Evolutionary conservation across 2,888 invertebrate species (phyloP).

Genomic region (Lepidochrysops patricia): DNA sequence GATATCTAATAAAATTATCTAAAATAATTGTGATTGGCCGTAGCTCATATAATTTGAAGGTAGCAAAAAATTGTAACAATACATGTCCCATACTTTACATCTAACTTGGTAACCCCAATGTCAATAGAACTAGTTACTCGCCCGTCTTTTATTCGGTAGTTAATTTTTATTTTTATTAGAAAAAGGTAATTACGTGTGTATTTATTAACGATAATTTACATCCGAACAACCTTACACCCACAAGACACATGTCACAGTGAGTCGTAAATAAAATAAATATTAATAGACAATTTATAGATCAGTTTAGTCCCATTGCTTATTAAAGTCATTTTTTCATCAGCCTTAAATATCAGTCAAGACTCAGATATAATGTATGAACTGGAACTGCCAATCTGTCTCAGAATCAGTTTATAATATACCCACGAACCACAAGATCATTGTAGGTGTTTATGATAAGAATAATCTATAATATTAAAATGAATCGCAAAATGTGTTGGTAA

Average conservation of each 20-base stretch:
- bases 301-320: not conserved
- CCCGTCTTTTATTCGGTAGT: slow-evolving; percentile 11
- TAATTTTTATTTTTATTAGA: slow-evolving; percentile 11
- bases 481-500: too few species aligned
- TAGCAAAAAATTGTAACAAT: not conserved
- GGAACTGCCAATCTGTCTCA: too few species aligned
- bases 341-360: too few species aligned
- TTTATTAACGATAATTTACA: not conserved
- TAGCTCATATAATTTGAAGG: too few species aligned
- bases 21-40: too few species aligned
- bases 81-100: not conserved
- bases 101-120: not conserved
- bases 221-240: not conserved
- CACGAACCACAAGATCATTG: too few species aligned
- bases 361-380: too few species aligned
- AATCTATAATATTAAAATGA: too few species aligned
- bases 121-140: not conserved
- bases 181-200: slow-evolving; percentile 3
- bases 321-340: not conserved
- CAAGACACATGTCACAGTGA: not conserved
- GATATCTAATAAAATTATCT: too few species aligned
- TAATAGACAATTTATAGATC: not conserved
- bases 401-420: too few species aligned
- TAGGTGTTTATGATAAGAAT: too few species aligned
- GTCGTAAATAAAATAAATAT: not conserved